A percentile compares a stretch with the other conserved stretches of the same genome.
These are phyloP conservation scores for Diaprepes abbreviatus DNA, from an alignment of 2,888 invertebrate species.

Conservation along the genomic window DNA sequence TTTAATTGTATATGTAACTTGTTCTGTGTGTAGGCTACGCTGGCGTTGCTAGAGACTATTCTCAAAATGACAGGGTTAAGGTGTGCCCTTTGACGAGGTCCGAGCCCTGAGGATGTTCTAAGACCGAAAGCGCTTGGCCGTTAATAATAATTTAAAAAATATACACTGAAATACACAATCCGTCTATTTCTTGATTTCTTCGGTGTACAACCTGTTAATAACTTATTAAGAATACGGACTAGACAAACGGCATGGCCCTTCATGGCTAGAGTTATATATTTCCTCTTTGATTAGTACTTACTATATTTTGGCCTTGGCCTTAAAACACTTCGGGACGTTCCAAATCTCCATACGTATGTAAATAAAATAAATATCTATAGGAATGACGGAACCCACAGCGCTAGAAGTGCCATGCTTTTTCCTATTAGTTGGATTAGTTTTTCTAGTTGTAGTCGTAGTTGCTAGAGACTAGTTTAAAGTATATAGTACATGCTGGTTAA, in stretches of 20 bases:
- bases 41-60: too few relatives aligned
- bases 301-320: constrained; percentile 16
- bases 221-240: constrained; percentile 38
- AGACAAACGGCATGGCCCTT: constrained; percentile 66
- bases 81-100: too few relatives aligned
- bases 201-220: too few relatives aligned
- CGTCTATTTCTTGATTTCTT: too few relatives aligned
- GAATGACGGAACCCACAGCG: constrained; percentile 66
- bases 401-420: constrained; percentile 66
- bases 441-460: not conserved
- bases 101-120: too few relatives aligned
- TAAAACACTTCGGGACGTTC: constrained; percentile 54
- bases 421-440: constrained; percentile 18
- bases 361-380: constrained; percentile 46
- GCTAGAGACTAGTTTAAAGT: constrained; percentile 7
- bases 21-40: too few relatives aligned
- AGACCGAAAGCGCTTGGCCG: too few relatives aligned
- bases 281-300: constrained; percentile 37
- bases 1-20: too few relatives aligned
- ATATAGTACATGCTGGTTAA: not conserved
- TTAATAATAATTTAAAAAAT: too few relatives aligned
- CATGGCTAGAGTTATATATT: constrained; percentile 57
- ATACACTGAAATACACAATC: too few relatives aligned
- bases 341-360: constrained; percentile 55
- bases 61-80: too few relatives aligned